A percentile compares a stretch with the other conserved stretches of the same genome.
These are phyloP conservation scores for Glaucidium brasilianum DNA, from an alignment of 2,113 vertebrate genomes.

Conservation along the genomic window DNA sequence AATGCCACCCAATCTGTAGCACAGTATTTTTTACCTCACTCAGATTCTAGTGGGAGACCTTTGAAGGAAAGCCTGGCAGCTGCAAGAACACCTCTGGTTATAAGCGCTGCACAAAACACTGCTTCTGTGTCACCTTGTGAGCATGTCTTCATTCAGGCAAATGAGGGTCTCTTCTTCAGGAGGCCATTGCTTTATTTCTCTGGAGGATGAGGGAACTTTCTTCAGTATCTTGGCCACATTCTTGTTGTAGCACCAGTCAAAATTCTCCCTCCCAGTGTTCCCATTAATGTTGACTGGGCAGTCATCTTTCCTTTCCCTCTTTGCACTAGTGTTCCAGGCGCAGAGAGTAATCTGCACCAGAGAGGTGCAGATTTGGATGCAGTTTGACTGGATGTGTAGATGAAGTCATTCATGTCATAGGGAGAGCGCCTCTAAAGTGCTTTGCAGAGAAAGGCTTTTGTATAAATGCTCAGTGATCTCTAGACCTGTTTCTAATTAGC, in stretches of 20 bases:
- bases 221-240: not conserved
- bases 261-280: not conserved
- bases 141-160: not conserved
- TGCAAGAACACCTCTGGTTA: not conserved
- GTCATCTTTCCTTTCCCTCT: not conserved
- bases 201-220: not conserved
- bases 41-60: not conserved
- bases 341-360: not conserved
- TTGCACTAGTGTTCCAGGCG: not conserved
- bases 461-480: not conserved
- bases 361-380: not conserved
- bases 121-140: not conserved
- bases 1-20: not conserved
- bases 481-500: not conserved
- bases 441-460: not conserved
- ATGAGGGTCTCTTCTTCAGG: not conserved
- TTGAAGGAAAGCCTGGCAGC: not conserved
- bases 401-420: not conserved
- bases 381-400: not conserved
- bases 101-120: not conserved
- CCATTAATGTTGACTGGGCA: accelerated
- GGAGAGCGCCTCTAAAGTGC: not conserved
- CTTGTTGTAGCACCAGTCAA: not conserved
- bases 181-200: not conserved
- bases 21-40: not conserved